Evolutionary conservation across 2,113 vertebrate genomes (phyloP).

Genomic region (Prietella phreatophila): DNA sequence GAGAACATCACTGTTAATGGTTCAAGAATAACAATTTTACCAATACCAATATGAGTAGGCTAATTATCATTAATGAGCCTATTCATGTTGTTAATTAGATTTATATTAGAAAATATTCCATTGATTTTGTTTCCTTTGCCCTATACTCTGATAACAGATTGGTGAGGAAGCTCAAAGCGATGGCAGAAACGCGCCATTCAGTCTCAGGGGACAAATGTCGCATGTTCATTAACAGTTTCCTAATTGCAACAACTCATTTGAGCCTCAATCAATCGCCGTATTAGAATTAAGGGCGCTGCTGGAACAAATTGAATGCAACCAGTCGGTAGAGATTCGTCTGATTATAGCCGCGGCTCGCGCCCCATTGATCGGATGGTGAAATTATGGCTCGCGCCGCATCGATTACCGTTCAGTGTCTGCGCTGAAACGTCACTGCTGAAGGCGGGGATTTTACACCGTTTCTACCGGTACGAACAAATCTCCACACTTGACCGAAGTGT

Average conservation of each 20-base stretch:
- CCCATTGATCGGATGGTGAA: conserved; percentile 71
- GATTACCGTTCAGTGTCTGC: conserved; percentile 62
- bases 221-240: conserved; percentile 81
- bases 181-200: conserved; percentile 77
- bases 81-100: conserved; percentile 49
- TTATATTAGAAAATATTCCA: conserved; percentile 50
- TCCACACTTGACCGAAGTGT: no score
- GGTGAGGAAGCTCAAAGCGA: conserved; percentile 70
- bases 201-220: conserved; percentile 64
- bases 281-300: conserved; percentile 73
- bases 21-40: neutral
- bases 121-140: conserved; percentile 44
- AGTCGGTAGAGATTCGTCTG: conserved; percentile 71
- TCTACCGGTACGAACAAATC: neutral
- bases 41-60: neutral
- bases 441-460: conserved; percentile 14
- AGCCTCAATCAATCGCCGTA: conserved; percentile 85
- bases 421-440: conserved; percentile 65
- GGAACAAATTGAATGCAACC: conserved; percentile 82
- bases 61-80: conserved; percentile 14
- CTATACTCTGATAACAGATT: conserved; percentile 54
- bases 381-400: conserved; percentile 60
- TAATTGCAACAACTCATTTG: conserved; percentile 83
- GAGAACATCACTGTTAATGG: neutral
- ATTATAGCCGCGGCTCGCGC: conserved; percentile 68